Conservation (phyloP, 2,888 invertebrate species). For the Synergus umbraculus region DNA sequence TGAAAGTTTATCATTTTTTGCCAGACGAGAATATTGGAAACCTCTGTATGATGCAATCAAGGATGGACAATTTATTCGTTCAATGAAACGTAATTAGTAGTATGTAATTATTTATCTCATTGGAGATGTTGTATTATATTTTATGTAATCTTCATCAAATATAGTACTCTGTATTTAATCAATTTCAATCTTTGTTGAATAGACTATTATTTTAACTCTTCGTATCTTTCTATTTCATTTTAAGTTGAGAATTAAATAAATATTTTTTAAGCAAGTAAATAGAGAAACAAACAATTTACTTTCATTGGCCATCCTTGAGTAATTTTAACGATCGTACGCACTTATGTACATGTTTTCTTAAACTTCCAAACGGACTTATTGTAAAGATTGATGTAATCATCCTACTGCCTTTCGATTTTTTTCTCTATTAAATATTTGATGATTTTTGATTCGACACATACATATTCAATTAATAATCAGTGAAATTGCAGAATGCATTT, state of each 20-base stretch:
- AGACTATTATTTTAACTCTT: not conserved
- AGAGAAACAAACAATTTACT: not conserved
- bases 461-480: constrained; percentile 30
- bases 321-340: constrained; percentile 11
- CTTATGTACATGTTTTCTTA: constrained; percentile 32
- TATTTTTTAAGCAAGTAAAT: not conserved
- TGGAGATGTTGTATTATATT: not conserved
- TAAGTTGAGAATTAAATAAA: not conserved
- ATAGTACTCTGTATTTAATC: not conserved
- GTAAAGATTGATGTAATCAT: constrained; percentile 26
- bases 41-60: constrained; percentile 36
- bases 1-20: not conserved
- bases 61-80: constrained; percentile 24
- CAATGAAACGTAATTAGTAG: not conserved
- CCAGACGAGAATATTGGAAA: constrained; percentile 33
- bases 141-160: not conserved
- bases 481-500: constrained; percentile 12
- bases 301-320: constrained; percentile 35
- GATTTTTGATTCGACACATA: constrained; percentile 23
- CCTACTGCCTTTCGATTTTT: constrained; percentile 17
- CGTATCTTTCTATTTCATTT: not conserved
- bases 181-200: not conserved
- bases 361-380: constrained; percentile 26
- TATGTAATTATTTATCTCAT: not conserved
- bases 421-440: constrained; percentile 22